Conservation (phyloP, 2,888 invertebrate genomes). For the Ellobium chinense region DNA sequence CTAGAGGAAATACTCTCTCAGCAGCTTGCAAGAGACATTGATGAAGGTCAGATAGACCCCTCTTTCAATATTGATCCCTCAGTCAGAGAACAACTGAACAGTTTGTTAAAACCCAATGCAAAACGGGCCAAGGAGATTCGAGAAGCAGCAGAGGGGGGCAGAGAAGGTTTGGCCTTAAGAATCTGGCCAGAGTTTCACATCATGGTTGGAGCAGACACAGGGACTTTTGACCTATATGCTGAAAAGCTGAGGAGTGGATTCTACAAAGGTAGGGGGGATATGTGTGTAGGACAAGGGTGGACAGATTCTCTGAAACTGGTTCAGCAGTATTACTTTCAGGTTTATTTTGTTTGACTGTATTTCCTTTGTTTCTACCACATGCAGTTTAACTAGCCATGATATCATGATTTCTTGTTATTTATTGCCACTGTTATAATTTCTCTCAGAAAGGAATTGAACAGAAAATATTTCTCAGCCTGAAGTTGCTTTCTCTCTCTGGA, state of each 20-base stretch:
- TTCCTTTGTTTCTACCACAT: too few relatives aligned
- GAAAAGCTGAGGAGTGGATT: constrained; percentile 61
- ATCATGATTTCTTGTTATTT: too few relatives aligned
- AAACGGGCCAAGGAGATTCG: constrained; percentile 70
- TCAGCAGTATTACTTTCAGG: too few relatives aligned
- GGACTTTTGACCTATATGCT: constrained; percentile 72
- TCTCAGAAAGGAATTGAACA: too few relatives aligned
- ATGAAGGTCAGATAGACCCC: constrained; percentile 64
- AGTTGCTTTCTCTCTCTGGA: too few relatives aligned
- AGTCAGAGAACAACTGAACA: constrained; percentile 63
- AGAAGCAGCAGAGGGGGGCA: constrained; percentile 62
- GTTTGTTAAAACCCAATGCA: constrained; percentile 64
- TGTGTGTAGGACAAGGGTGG: too few relatives aligned
- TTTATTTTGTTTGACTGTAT: too few relatives aligned
- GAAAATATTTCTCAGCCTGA: too few relatives aligned
- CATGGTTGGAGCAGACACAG: constrained; percentile 69
- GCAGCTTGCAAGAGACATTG: constrained; percentile 69
- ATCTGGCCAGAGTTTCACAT: constrained; percentile 72
- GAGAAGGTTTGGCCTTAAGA: constrained; percentile 66
- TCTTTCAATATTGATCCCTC: constrained; percentile 61
- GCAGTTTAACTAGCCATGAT: too few relatives aligned
- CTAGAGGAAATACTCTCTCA: constrained; percentile 63
- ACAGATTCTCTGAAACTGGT: too few relatives aligned
- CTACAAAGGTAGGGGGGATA: constrained; percentile 25
- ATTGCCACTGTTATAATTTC: too few relatives aligned